Percentiles rank a stretch among this genome's conserved stretches.
Conservation (phyloP, 1,140 invertebrate genomes). For the Anadara kagoshimensis region DNA sequence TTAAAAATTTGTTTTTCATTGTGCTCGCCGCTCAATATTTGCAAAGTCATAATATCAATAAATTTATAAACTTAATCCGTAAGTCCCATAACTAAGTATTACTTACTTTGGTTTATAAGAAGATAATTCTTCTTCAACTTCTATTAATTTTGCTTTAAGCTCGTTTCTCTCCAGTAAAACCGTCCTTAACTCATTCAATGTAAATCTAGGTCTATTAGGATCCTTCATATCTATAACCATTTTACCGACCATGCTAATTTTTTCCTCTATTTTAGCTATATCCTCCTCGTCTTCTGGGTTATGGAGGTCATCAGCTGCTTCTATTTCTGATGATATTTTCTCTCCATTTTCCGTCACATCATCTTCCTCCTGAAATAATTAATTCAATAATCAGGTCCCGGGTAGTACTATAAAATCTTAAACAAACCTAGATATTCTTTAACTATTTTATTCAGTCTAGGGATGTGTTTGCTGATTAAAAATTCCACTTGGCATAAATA, state of each 20-base stretch:
- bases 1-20: too few species aligned
- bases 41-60: too few species aligned
- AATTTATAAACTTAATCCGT: too few species aligned
- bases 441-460: too few species aligned
- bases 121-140: constrained; percentile 90
- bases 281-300: constrained; percentile 40
- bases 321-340: not conserved
- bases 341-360: not conserved
- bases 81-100: too few species aligned
- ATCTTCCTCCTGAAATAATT: constrained; percentile 15
- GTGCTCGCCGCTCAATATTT: too few species aligned
- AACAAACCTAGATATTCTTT: too few species aligned
- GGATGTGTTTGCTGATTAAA: too few species aligned
- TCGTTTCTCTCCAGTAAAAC: constrained; percentile 92
- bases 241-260: constrained; percentile 65
- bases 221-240: constrained; percentile 76
- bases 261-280: constrained; percentile 49
- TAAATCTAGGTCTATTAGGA: constrained; percentile 89
- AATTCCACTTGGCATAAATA: too few species aligned
- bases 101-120: constrained; percentile 78
- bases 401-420: too few species aligned
- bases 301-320: constrained; percentile 9
- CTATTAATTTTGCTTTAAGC: constrained; percentile 87
- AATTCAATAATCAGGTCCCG: not conserved
- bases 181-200: constrained; percentile 89